phyloP scores from a whole-genome alignment of 2,797 vertebrate genomes.

The Falco columbarius region DNA sequence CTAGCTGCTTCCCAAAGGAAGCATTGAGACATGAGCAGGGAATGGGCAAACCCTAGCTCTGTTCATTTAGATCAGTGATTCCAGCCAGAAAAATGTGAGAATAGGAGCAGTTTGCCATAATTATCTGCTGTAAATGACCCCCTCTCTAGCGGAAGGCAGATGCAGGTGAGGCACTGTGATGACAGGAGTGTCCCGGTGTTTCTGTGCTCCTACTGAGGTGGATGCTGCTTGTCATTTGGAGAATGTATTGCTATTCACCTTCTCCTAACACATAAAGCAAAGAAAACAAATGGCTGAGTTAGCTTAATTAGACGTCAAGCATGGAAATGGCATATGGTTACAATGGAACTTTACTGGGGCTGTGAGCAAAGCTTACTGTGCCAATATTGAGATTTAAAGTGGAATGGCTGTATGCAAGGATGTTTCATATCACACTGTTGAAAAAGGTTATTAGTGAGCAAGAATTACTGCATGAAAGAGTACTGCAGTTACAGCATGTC shows the following conservation, averaged over 20 bases:
- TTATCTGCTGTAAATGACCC: not conserved
- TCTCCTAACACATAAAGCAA: not conserved
- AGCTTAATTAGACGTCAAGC: not conserved
- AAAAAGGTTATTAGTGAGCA: not conserved
- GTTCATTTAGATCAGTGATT: not conserved
- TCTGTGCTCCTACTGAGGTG: not conserved
- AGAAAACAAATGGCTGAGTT: not conserved
- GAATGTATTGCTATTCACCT: not conserved
- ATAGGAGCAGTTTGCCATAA: not conserved
- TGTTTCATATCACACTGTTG: not conserved
- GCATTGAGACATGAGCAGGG: not conserved
- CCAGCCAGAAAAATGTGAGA: not conserved
- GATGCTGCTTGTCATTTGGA: not conserved
- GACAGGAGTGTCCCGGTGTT: not conserved
- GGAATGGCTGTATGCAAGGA: not conserved
- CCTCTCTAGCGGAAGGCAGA: not conserved
- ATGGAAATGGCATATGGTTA: not conserved
- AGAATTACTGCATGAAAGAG: not conserved
- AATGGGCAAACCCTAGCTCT: not conserved
- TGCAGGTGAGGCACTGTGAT: not conserved
- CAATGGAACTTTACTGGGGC: not conserved
- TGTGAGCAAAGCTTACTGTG: not conserved
- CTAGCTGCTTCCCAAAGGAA: not conserved
- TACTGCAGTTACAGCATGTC: not conserved
- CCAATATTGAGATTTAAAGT: not conserved